Conservation (phyloP, 2,888 invertebrate species). For the Drosophila setosimentum region DNA sequence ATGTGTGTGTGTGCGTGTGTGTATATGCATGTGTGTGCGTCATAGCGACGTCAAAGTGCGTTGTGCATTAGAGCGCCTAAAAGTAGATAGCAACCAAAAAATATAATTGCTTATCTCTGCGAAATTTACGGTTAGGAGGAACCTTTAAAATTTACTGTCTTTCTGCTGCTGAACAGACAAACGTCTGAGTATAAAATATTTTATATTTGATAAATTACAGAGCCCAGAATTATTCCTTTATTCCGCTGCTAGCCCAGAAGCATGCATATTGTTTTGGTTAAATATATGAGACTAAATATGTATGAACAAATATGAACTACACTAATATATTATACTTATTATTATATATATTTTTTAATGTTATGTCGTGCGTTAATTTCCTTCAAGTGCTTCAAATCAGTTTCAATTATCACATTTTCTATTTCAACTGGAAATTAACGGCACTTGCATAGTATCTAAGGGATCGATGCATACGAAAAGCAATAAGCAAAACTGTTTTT, state of each 20-base stretch:
- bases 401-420: slow-evolving; percentile 5
- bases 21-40: slow-evolving; percentile 35
- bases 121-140: slow-evolving; percentile 20
- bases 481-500: slow-evolving; percentile 38
- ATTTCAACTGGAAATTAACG: slow-evolving; percentile 45
- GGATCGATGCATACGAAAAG: slow-evolving; percentile 33
- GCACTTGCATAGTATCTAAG: slow-evolving; percentile 35
- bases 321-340: slow-evolving; percentile 13
- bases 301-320: slow-evolving; percentile 29
- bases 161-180: not conserved
- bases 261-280: slow-evolving; percentile 43
- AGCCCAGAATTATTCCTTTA: too few species aligned
- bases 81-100: slow-evolving; percentile 43
- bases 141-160: slow-evolving; percentile 17
- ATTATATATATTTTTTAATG: not conserved
- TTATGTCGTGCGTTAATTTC: slow-evolving; percentile 46
- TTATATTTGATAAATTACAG: not conserved
- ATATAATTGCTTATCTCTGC: slow-evolving; percentile 36
- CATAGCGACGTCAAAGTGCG: slow-evolving; percentile 45
- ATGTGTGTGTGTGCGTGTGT: slow-evolving; percentile 29
- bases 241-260: slow-evolving; percentile 11
- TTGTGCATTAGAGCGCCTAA: slow-evolving; percentile 62
- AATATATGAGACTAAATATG: slow-evolving; percentile 4
- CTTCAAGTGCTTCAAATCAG: slow-evolving; percentile 23
- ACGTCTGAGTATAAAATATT: not conserved